These are phyloP conservation scores for Platygyra sinensis DNA, from an alignment of 64 coral and sea anemone species.

Conservation along the genomic window DNA sequence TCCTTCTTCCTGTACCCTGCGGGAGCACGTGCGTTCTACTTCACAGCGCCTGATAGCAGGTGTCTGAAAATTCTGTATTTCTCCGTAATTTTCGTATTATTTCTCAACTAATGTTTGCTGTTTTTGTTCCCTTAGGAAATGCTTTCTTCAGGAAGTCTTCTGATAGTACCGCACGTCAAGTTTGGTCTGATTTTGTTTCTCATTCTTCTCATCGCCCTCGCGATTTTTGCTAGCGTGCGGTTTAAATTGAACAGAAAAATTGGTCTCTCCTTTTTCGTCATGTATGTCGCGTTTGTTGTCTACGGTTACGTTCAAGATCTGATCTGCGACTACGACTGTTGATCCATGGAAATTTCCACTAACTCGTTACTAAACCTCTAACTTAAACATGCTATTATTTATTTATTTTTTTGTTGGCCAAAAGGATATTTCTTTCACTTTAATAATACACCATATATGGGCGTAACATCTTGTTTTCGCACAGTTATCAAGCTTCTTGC, in stretches of 20 bases:
- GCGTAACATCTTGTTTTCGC: no score
- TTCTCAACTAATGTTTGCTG: background rate
- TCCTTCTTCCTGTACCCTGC: no score
- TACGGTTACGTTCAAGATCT: constrained; percentile 94
- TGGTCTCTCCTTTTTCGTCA: constrained; percentile 64
- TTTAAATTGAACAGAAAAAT: constrained; percentile 71
- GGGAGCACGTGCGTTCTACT: no score
- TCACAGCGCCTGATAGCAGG: no score
- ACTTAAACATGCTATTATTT: no score
- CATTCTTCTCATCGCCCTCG: constrained; percentile 65
- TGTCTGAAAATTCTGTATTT: background rate
- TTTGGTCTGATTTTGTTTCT: constrained; percentile 91
- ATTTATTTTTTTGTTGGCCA: no score
- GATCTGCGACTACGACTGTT: constrained; percentile 66
- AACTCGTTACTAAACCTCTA: no score
- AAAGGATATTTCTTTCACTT: no score
- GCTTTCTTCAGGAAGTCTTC: constrained; percentile 47
- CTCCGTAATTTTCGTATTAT: background rate
- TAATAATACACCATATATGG: no score
- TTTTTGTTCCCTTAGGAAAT: constrained; percentile 43
- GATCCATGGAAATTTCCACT: background rate
- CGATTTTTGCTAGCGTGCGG: constrained; percentile 58
- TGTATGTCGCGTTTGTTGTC: constrained; percentile 80
- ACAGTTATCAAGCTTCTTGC: no score
- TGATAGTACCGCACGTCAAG: constrained; percentile 86